A percentile compares a stretch with the other conserved stretches of the same genome.
Evolutionary conservation across 2,888 invertebrate genomes (phyloP).

Genomic region (Gymnocheta viridis): DNA sequence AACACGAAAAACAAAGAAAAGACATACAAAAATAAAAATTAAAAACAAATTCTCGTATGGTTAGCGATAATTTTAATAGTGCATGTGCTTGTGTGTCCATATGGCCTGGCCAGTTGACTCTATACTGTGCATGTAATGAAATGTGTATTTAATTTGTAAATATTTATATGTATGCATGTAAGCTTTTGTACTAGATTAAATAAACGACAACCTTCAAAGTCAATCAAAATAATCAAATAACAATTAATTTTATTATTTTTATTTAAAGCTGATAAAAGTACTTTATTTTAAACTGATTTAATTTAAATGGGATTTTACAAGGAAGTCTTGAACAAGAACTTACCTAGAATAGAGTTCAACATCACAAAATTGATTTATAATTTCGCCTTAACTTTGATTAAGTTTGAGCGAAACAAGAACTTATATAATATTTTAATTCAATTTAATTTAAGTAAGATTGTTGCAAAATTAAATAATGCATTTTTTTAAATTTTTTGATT

Average conservation of each 20-base stretch:
- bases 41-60: slow-evolving; percentile 8
- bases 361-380: no score
- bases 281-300: not conserved
- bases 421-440: no score
- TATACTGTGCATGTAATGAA: not conserved
- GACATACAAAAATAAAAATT: not conserved
- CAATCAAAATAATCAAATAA: not conserved
- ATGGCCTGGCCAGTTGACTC: not conserved
- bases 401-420: no score
- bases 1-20: not conserved
- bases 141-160: slow-evolving; percentile 17
- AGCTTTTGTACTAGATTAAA: not conserved
- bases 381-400: no score
- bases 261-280: no score
- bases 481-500: no score
- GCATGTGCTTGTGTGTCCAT: not conserved
- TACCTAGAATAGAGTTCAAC: no score
- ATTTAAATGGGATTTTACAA: not conserved
- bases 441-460: not conserved
- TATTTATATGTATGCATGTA: not conserved
- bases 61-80: not conserved
- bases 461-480: no score
- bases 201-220: not conserved
- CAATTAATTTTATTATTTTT: not conserved
- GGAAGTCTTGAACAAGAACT: no score